Evolutionary conservation across 2,797 vertebrate genomes (phyloP).

Genomic region (Manis javanica): DNA sequence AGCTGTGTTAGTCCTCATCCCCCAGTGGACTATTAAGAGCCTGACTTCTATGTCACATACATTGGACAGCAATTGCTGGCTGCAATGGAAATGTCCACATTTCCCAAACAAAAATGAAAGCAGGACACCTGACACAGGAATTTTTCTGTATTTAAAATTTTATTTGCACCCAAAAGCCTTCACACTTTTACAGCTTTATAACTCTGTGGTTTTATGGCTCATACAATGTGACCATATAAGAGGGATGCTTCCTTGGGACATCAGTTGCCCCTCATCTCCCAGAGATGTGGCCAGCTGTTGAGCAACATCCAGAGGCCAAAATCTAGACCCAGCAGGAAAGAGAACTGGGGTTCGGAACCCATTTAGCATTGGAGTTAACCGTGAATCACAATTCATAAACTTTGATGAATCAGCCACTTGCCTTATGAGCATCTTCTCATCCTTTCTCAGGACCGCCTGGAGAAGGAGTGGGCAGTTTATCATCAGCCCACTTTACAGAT

Average conservation of each 20-base stretch:
- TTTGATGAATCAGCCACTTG: neutral
- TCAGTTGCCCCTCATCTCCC: neutral
- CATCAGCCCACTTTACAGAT: neutral
- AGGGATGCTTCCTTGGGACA: neutral
- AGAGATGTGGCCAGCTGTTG: neutral
- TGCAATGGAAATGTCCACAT: neutral
- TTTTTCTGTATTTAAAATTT: conserved; percentile 7
- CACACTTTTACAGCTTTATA: neutral
- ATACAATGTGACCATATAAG: neutral
- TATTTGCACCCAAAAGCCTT: neutral
- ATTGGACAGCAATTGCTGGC: neutral
- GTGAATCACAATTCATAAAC: neutral
- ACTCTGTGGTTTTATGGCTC: neutral
- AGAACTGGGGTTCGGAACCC: neutral
- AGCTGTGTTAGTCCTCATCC: neutral
- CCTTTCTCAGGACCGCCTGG: neutral
- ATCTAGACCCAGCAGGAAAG: neutral
- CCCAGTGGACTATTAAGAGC: neutral
- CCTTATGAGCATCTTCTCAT: neutral
- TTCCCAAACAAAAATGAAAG: conserved; percentile 37
- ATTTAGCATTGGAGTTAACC: neutral
- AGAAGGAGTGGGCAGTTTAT: neutral
- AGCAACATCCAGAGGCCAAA: neutral
- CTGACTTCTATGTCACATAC: neutral
- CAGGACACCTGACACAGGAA: neutral